Percentiles rank a stretch among this genome's conserved stretches.
phyloP scores from a whole-genome alignment of 2,888 invertebrate genomes.

The Petrophora chlorosata region DNA sequence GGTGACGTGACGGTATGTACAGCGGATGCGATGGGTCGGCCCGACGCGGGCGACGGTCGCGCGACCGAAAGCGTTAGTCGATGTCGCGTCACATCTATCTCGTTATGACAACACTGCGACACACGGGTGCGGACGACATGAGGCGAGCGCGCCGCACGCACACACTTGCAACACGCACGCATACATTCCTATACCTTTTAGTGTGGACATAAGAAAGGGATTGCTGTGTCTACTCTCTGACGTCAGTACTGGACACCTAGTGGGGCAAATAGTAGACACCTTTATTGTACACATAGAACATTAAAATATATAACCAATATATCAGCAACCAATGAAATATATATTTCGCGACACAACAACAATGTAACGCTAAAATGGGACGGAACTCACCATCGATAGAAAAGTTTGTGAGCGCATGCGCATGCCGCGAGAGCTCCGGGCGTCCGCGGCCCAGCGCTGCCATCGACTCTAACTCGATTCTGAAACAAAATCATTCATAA shows the following conservation, averaged over 20 bases:
- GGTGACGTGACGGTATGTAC: slow-evolving; percentile 48
- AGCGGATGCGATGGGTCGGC: slow-evolving; percentile 41
- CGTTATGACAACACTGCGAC: slow-evolving; percentile 34
- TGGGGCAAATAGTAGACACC: slow-evolving; percentile 75
- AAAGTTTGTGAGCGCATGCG: slow-evolving; percentile 70
- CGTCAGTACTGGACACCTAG: slow-evolving; percentile 82
- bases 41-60: slow-evolving; percentile 67
- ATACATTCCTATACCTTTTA: slow-evolving; percentile 82
- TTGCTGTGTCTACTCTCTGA: slow-evolving; percentile 81
- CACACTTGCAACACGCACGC: slow-evolving; percentile 77
- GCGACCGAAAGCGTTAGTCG: slow-evolving; percentile 69
- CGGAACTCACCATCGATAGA: slow-evolving; percentile 70
- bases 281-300: slow-evolving; percentile 49
- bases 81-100: slow-evolving; percentile 41
- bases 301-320: not conserved
- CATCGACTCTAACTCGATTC: slow-evolving; percentile 90
- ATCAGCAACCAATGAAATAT: not conserved
- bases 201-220: slow-evolving; percentile 80
- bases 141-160: slow-evolving; percentile 60
- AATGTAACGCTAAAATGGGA: not conserved
- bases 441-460: slow-evolving; percentile 86
- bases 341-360: not conserved
- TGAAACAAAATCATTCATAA: slow-evolving; percentile 39
- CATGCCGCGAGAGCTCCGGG: slow-evolving; percentile 70
- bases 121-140: slow-evolving; percentile 33